phyloP scores from a whole-genome alignment of 2,797 vertebrate species.

The Molossus molossus region DNA sequence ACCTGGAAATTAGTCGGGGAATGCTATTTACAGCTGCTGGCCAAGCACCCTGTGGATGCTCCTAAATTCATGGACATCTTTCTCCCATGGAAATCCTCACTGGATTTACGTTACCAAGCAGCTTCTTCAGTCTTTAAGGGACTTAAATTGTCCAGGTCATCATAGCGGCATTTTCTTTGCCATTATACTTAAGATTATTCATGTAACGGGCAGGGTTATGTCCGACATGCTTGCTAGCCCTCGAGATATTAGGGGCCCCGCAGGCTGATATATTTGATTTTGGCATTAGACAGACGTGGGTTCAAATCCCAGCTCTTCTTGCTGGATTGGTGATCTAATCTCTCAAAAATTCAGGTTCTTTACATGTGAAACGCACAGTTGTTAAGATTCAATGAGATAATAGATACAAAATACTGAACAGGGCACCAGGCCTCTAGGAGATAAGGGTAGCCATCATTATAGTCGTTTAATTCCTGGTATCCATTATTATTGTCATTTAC shows the following conservation, averaged over 20 bases:
- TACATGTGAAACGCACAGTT: background rate
- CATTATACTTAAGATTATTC: slow-evolving; percentile 8
- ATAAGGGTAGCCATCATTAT: background rate
- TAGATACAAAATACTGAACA: background rate
- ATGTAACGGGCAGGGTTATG: background rate
- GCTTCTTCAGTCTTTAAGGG: background rate
- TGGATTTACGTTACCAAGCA: background rate
- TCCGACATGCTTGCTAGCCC: background rate
- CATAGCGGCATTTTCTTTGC: background rate
- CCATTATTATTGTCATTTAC: background rate
- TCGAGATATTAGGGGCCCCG: background rate
- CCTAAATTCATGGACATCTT: slow-evolving; percentile 26
- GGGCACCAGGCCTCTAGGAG: background rate
- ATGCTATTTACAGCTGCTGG: slow-evolving; percentile 59
- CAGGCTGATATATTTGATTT: slow-evolving; percentile 34
- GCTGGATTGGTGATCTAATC: background rate
- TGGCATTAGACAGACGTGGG: background rate
- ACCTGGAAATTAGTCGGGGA: slow-evolving; percentile 40
- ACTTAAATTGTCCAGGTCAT: slow-evolving; percentile 14
- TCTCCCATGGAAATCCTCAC: slow-evolving; percentile 25
- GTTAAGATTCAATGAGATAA: background rate
- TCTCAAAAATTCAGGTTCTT: slow-evolving; percentile 20
- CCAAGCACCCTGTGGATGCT: background rate
- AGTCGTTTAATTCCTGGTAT: background rate
- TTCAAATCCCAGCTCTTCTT: slow-evolving; percentile 54